Percentiles rank a stretch among this genome's conserved stretches.
phyloP scores from a whole-genome alignment of 2,113 vertebrate genomes.

The Hassar affinis region DNA sequence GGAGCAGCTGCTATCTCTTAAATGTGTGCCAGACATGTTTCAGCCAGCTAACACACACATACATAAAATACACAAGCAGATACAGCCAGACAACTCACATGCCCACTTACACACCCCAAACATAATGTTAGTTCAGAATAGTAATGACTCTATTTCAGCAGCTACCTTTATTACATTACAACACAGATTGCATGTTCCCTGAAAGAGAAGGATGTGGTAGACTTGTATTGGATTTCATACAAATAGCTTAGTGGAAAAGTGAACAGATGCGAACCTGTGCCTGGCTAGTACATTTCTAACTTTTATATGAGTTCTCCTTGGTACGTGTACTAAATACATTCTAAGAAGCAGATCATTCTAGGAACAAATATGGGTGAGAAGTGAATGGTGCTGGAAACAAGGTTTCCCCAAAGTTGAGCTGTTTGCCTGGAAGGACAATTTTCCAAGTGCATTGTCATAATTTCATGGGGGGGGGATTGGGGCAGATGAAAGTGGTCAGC shows the following conservation, averaged over 20 bases:
- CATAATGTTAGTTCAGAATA: conserved; percentile 20
- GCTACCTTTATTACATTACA: conserved; percentile 14
- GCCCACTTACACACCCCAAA: conserved; percentile 1
- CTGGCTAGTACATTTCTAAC: no score
- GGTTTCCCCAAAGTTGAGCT: not conserved
- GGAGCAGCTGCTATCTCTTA: conserved; percentile 39
- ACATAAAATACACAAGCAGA: not conserved
- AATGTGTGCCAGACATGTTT: not conserved
- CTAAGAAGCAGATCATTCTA: not conserved
- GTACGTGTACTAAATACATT: not conserved
- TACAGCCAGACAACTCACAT: conserved; percentile 9
- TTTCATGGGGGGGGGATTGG: not conserved
- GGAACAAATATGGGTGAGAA: not conserved
- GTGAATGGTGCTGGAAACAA: not conserved
- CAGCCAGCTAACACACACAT: not conserved
- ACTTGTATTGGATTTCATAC: not conserved
- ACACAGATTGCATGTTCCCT: not conserved
- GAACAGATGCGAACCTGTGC: not conserved
- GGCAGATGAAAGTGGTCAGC: not conserved
- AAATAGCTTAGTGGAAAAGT: not conserved
- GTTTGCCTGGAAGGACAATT: not conserved
- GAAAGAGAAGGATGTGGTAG: no score
- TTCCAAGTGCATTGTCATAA: not conserved
- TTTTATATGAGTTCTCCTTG: not conserved
- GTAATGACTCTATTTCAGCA: not conserved